phyloP scores from a whole-genome alignment of 1,140 invertebrate species.

The Chironomus striatipennis region DNA sequence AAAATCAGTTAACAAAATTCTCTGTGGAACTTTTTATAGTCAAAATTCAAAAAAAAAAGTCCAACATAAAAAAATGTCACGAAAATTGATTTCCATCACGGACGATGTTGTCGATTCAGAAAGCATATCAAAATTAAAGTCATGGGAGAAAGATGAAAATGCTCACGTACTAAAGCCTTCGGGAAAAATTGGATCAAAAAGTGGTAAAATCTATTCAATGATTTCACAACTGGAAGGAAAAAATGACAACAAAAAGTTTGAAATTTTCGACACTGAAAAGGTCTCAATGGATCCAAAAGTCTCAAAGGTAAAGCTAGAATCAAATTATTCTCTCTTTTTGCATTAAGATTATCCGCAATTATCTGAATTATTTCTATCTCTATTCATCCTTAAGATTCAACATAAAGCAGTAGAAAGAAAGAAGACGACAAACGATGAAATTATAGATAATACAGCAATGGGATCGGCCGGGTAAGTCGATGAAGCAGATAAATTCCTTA shows the following conservation, averaged over 20 bases:
- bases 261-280: background rate
- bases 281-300: background rate
- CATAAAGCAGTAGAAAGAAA: background rate
- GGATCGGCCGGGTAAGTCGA: background rate
- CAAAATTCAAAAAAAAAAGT: background rate
- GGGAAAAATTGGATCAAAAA: background rate
- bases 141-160: background rate
- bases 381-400: background rate
- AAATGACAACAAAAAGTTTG: background rate
- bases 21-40: background rate
- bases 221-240: background rate
- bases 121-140: background rate
- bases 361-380: background rate
- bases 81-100: background rate
- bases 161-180: background rate
- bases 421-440: background rate
- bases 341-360: background rate
- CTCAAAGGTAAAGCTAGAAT: background rate
- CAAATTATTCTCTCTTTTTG: background rate
- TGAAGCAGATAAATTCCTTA: background rate
- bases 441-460: background rate
- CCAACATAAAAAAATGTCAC: background rate
- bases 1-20: no score
- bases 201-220: background rate
- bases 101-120: background rate